Evolutionary conservation across 2,888 invertebrate species (phyloP), one percentile per base, ranked within the genome.

Genomic region (Lithosia quadra): DNA sequence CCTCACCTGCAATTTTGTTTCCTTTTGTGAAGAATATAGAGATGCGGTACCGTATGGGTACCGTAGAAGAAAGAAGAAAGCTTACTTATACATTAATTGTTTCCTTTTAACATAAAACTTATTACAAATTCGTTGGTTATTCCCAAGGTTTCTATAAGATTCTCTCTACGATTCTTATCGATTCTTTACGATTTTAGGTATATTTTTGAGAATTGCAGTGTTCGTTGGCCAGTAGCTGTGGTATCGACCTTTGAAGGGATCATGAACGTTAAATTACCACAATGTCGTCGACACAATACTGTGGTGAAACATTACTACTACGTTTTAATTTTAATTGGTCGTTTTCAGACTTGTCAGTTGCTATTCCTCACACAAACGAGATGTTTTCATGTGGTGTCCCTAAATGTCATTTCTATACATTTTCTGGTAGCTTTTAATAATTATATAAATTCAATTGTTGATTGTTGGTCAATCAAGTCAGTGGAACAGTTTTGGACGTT

Each of bases 181-280:
- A 39, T 10, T 55, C 49, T 61, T 49, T 57, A 73, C 55, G 49
- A 68, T 65, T 56, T 70, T 68, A 74, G 59, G 63, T 69, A 22
- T 65, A 57, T 74, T 76, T 76, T 74, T 68, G 58, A 74, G 65
- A 74, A 75, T 73, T 74, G 73, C 74, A 76, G 70, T 80, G 83
- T 79, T 78, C 83, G 79, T 83, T 82, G 79, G 82, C 81, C 71
- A 67, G 57, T 72, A 79, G 81, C 74, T 75, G 76, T 79, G 90
- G 76, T 88, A 86, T 84, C 80, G 89, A 88, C 88, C 89, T 79
- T 73, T 77, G 70, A 72, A 80, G 85, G 87, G 86, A 84, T 82
- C 84, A 84, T 72, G 79, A 75, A 80, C 81, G 83, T 84, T 83
- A 75, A 79, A 79, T 81, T 79, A 79, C 80, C 79, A 78, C 76